Conservation (phyloP, 2,888 invertebrate genomes). For the Chrysolina americana region DNA sequence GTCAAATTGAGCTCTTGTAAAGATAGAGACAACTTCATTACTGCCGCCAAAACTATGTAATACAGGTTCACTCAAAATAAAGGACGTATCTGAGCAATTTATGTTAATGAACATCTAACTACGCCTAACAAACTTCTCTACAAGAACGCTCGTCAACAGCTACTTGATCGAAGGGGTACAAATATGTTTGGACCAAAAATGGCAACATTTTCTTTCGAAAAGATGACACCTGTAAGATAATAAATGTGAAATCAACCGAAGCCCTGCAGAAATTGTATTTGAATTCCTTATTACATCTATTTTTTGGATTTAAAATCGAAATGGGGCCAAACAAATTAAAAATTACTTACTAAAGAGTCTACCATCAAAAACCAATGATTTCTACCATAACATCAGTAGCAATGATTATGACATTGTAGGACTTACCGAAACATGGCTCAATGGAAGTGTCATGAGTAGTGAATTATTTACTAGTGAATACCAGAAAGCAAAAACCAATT, state of each 20-base stretch:
- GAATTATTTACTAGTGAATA: too few species aligned
- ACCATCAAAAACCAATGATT: too few species aligned
- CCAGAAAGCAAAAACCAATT: too few species aligned
- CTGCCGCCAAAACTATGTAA: neutral
- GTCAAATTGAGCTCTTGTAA: neutral
- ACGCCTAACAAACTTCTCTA: constrained; percentile 11
- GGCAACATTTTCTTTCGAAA: neutral
- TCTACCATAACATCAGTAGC: too few species aligned
- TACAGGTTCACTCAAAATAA: neutral
- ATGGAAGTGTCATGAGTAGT: too few species aligned
- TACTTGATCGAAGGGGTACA: neutral
- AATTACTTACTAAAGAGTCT: too few species aligned
- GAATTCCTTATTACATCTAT: too few species aligned
- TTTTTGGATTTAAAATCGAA: too few species aligned
- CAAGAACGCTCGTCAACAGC: neutral
- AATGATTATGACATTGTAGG: too few species aligned
- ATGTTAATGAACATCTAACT: constrained; percentile 17
- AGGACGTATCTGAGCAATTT: constrained; percentile 12
- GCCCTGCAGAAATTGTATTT: constrained; percentile 16
- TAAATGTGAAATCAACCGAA: constrained; percentile 5
- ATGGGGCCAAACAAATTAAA: too few species aligned
- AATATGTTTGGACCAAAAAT: constrained; percentile 11
- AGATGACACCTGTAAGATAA: neutral
- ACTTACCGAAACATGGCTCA: too few species aligned
- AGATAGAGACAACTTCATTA: constrained; percentile 14